phyloP scores from a whole-genome alignment of 2,797 vertebrate species.

The Lindbergichthys nudifrons region DNA sequence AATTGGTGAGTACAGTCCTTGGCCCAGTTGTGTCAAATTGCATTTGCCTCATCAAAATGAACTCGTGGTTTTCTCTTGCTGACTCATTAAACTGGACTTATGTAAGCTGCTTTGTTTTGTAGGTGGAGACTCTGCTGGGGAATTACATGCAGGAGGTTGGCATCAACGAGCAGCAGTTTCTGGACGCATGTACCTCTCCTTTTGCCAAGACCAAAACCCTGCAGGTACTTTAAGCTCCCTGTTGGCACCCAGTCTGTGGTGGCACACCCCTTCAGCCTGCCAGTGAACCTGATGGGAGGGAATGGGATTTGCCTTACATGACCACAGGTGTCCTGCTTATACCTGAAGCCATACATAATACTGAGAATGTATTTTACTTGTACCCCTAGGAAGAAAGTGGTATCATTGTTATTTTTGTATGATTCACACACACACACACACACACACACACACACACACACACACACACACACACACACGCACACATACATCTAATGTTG shows the following conservation, averaged over 20 bases:
- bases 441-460: too few relatives aligned
- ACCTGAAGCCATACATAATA: slow-evolving; percentile 5
- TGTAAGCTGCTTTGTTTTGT: slow-evolving; percentile 56
- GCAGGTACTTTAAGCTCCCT: slow-evolving; percentile 85
- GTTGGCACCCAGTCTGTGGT: slow-evolving; percentile 7
- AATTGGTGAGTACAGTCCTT: slow-evolving; percentile 87
- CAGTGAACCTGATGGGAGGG: slow-evolving; percentile 44
- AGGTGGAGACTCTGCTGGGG: slow-evolving; percentile 96
- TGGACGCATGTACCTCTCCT: slow-evolving; percentile 93
- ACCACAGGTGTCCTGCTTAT: slow-evolving; percentile 2
- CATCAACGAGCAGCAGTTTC: slow-evolving; percentile 96
- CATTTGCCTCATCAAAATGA: not conserved
- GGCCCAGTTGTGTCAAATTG: not conserved
- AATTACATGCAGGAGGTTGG: slow-evolving; percentile 96
- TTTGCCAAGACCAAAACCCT: slow-evolving; percentile 91
- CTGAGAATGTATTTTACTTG: too few relatives aligned
- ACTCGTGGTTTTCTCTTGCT: slow-evolving; percentile 31
- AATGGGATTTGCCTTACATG: slow-evolving; percentile 56
- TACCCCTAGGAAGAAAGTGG: too few relatives aligned
- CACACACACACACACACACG: too few relatives aligned
- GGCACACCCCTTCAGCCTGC: slow-evolving; percentile 31
- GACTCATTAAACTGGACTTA: slow-evolving; percentile 39
- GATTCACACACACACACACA: too few relatives aligned
- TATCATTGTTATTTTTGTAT: too few relatives aligned
- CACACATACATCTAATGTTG: too few relatives aligned